Conservation (phyloP, 1,140 invertebrate genomes). For the Gryon sp. region DNA sequence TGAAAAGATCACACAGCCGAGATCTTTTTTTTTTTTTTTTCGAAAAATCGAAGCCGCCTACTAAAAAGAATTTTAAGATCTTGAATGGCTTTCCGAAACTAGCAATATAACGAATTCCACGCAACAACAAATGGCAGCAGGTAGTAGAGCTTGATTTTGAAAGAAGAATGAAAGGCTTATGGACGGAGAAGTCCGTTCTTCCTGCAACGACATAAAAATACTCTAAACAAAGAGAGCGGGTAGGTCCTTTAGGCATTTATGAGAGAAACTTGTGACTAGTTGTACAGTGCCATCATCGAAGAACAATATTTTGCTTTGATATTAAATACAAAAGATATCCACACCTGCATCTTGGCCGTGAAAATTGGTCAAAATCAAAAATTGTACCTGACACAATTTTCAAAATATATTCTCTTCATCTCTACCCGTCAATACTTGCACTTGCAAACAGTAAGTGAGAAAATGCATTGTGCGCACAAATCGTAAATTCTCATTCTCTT, state of each 20-base stretch:
- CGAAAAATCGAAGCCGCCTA: constrained; percentile 54
- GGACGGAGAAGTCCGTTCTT: constrained; percentile 56
- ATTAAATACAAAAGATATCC: constrained; percentile 65
- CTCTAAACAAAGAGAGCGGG: constrained; percentile 64
- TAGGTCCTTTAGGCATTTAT: constrained; percentile 63
- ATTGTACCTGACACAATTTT: constrained; percentile 54
- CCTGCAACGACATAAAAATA: constrained; percentile 68
- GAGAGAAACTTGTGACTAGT: constrained; percentile 57
- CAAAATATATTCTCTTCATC: constrained; percentile 40
- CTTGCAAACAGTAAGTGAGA: constrained; percentile 34
- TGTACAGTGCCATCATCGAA: no score
- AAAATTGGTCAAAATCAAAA: constrained; percentile 65
- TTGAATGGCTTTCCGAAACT: constrained; percentile 56
- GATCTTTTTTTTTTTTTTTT: no score
- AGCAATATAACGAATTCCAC: constrained; percentile 63
- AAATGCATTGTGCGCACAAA: constrained; percentile 2
- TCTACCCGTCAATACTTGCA: no score
- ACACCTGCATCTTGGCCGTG: constrained; percentile 71
- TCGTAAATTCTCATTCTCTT: not conserved
- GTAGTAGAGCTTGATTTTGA: constrained; percentile 59
- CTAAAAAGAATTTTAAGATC: constrained; percentile 54
- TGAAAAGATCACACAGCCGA: constrained; percentile 48
- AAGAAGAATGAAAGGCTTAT: constrained; percentile 72
- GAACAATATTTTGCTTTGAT: constrained; percentile 76
- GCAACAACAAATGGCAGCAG: constrained; percentile 52